Evolutionary conservation across 2,113 vertebrate genomes (phyloP), one percentile per base, ranked within the genome.

Genomic region (Sebastes fasciatus): DNA sequence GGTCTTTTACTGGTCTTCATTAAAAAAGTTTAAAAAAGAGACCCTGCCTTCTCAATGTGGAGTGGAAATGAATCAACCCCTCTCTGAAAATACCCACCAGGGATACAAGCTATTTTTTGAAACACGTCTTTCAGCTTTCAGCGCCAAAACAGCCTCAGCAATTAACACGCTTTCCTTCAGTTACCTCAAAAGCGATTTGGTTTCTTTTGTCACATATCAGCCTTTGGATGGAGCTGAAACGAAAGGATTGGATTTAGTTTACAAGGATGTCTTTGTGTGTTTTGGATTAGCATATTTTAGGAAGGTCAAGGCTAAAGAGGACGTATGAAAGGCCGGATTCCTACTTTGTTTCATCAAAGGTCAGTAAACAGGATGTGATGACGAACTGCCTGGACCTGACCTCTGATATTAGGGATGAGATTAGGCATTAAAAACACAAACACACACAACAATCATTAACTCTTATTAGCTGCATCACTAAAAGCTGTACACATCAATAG

Each of bases 141-240:
- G 2, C 9, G 64, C 64, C 60, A 85, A 74, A 80, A 78, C 66
- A 74, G 85, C 60, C 83, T 51, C 21, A 58, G 72, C 72, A 82
- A 90, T 89, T 87, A 89, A 72, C 80, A 82, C 40, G 48, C 77
- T 86, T 82, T 48, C 77, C 83, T 34, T 87, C 86, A 83, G 13
- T 23, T 40, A 55, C 77, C 71, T 88, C 48, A 55, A 79, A 76
- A 16, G 74, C 2, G 3, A 55, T 79, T 90, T 68, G 10, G 69
- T 60, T 42, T 42, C 79, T 46, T 88, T 88, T 81, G 82, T 86
- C 79, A 70, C 45, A 5, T 74, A 68, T 82, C 73, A 74, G 61
- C 62, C 65, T 52, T 72, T 74, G 58, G 45, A 74, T 19, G 23
- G 63, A 63, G 60, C 54, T 61, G 72, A 79, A 76, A 84, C 46